phyloP scores from a whole-genome alignment of 2,888 invertebrate genomes.

The Seira ritae region DNA sequence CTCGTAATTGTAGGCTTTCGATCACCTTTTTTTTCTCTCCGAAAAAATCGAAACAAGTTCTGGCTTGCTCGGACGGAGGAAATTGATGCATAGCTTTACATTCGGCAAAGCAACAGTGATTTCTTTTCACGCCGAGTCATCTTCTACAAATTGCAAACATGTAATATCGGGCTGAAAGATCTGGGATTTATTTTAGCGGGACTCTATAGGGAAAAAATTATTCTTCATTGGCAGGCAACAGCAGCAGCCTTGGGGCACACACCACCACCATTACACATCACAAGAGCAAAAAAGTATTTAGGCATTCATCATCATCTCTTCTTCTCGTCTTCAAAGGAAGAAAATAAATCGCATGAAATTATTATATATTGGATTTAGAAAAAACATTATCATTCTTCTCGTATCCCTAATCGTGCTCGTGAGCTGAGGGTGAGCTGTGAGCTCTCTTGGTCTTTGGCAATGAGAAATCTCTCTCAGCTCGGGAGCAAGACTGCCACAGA shows the following conservation, averaged over 20 bases:
- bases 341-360: constrained; percentile 1
- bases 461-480: no score
- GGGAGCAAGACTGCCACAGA: neutral
- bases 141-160: constrained; percentile 45
- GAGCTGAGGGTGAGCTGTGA: neutral
- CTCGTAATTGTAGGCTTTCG: constrained; percentile 44
- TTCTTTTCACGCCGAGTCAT: neutral
- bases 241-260: neutral
- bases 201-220: neutral
- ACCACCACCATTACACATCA: no score
- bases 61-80: no score
- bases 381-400: neutral
- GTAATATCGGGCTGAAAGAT: constrained; percentile 19
- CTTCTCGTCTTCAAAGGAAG: neutral
- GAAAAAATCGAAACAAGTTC: neutral
- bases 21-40: constrained; percentile 19
- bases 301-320: neutral
- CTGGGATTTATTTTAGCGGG: neutral
- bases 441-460: no score
- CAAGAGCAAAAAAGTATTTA: constrained; percentile 7
- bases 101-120: neutral
- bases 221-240: neutral
- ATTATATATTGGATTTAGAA: constrained; percentile 7
- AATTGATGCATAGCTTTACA: no score
- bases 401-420: constrained; percentile 3